Base-by-base conservation (phyloP, 53 echinoderm and acorn worm genomes). In the Mesocentrotus franciscanus region DNA sequence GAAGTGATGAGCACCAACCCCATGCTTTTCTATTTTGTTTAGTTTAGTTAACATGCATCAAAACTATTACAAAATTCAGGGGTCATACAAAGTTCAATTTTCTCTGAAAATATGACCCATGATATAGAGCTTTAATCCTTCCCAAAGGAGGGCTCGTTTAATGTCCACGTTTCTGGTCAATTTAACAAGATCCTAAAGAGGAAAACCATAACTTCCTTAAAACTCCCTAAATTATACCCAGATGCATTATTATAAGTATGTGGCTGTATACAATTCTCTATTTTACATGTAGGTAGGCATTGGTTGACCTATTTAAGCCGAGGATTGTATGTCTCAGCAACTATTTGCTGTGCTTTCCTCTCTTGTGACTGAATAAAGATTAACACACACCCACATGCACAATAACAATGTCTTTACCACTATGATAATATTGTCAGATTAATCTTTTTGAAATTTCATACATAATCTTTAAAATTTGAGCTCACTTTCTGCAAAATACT, bases 121-220 rank as follows among this genome's bases (percentile, higher is more conserved):
- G 57, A 1, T 20, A 87, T 87, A 58, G 87, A 87, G 24, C 87
- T 87, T 11, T 58, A 11, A 57, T 87, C 29, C 5, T 56, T 27
- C 58, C 87, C 29, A 59, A 57, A n/a, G 59, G 12, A 87, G n/a
- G 34, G 14, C n/a, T 87, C n/a, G 17, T 58, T 58, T 24, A 3
- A n/a, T 87, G 42, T 34, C 87, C 12, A 57, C 59, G 56, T 87
- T 87, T 87, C 59, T 87, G 87, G 87, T 87, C 27, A 87, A 87
- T 87, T 87, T 56, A 58, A 26, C 14, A 29, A 29, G 14, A 57
- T 16, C 12, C 34, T 87, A 22, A 17, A 87, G 14, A 87, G 58
- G 87, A 27, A 87, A 87, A 87, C 11, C 87, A 57, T 8, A 57
- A 13, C 58, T 87, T 87, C 87, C 87, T 87, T 81, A 18, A 81